These are phyloP conservation scores for Lithophane ornitopus DNA, from an alignment of 2,888 invertebrate species.

Conservation along the genomic window DNA sequence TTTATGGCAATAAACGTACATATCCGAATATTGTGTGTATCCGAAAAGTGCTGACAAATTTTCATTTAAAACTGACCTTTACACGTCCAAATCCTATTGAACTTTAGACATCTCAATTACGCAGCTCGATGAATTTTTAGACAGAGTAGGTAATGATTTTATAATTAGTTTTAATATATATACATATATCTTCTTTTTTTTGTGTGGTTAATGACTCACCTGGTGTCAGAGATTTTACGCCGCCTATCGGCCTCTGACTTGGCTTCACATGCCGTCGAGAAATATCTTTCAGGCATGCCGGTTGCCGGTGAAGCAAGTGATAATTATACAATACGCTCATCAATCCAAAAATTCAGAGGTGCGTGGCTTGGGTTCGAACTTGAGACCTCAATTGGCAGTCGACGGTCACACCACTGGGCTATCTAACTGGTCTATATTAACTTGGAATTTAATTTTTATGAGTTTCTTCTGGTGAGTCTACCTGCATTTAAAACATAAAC, in stretches of 20 bases:
- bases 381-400: too few relatives aligned
- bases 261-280: not conserved
- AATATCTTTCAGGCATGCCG: not conserved
- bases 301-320: not conserved
- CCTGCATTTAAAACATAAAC: too few relatives aligned
- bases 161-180: conserved; percentile 4
- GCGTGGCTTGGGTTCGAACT: too few relatives aligned
- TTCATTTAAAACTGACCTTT: conserved; percentile 27
- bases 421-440: not conserved
- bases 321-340: too few relatives aligned
- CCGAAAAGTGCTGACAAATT: conserved; percentile 3
- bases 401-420: too few relatives aligned
- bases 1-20: not conserved
- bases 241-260: not conserved
- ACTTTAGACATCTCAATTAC: conserved; percentile 20
- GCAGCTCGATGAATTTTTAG: conserved; percentile 10
- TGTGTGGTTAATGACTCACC: not conserved
- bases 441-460: not conserved
- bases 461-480: not conserved
- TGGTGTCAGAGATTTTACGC: not conserved
- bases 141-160: conserved; percentile 2
- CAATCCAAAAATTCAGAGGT: too few relatives aligned
- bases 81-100: conserved; percentile 26
- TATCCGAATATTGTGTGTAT: not conserved
- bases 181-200: not conserved